Base-by-base conservation (phyloP, 2,797 vertebrate species). In the Melanotaenia boesemani region DNA sequence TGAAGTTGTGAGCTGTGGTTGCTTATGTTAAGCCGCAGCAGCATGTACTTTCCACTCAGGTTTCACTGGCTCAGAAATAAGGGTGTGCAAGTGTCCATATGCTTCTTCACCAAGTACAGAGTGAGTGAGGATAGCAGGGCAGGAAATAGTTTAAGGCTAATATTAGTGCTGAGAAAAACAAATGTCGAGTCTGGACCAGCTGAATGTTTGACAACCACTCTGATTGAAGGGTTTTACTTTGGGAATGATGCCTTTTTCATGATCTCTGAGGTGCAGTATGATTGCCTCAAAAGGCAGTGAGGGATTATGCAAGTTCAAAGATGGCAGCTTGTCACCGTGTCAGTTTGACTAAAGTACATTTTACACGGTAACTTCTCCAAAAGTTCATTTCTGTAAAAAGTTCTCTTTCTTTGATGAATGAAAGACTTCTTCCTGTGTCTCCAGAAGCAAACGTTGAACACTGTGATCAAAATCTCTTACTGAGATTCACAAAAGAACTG, bases 21-120 rank as follows among this genome's bases (percentile, higher is more conserved):
- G 84, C 73, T 85, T 77, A 24, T 69, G 75, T 79, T 39, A 77
- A 79, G 85, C 82, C 68, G 78, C 89, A 92, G 89, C 88, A 88
- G 87, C 86, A 84, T 85, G 85, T 82, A 90, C 84, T 90, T 87
- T 87, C 86, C 89, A 89, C 86, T 90, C 87, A 74, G 83, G 83
- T 91, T 89, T 90, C 81, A 90, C 90, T 95, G 94, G 94, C 94
- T 95, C 94, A 94, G 94, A 94, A 92, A 94, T 88, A 91, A 94
- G 86, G 91, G 89, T 93, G 93, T 94, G 94, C 94, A 93, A 92
- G 89, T 89, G 87, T 92, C 87, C 67, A 72, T 91, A 89, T 86
- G 86, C 83, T 91, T 93, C 91, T 93, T 92, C 88, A 93, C 88
- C 85, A 76, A 90, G 87, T 89, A 88, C 84, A 88, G 89, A 86